These are phyloP conservation scores for Eleutherodactylus coqui DNA, from an alignment of 2,797 vertebrate genomes.

Conservation along the genomic window DNA sequence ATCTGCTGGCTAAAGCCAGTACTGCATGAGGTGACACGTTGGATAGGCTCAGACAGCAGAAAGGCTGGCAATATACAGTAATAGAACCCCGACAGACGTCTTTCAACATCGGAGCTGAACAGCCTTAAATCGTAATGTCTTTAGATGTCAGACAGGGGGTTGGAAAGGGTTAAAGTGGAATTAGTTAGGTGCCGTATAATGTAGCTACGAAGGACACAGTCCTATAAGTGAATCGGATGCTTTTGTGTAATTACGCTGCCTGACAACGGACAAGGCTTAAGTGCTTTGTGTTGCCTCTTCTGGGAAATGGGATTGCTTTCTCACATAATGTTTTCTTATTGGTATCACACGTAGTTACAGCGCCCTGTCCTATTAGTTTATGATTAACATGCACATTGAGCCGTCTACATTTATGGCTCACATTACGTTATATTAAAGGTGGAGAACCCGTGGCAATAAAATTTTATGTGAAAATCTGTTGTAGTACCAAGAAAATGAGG, in stretches of 20 bases:
- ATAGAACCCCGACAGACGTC: too few relatives aligned
- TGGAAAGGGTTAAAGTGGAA: too few relatives aligned
- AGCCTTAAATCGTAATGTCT: too few relatives aligned
- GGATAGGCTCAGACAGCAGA: too few relatives aligned
- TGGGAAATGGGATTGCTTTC: background rate
- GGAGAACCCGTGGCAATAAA: background rate
- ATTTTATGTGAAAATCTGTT: too few relatives aligned
- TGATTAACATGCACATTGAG: background rate
- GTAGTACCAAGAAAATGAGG: background rate
- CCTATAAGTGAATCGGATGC: background rate
- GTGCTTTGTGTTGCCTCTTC: background rate
- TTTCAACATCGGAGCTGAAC: too few relatives aligned
- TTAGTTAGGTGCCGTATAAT: background rate
- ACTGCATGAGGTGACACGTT: too few relatives aligned
- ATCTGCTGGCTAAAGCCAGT: too few relatives aligned
- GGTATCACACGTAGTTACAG: background rate
- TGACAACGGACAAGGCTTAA: background rate
- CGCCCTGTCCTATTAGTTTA: background rate
- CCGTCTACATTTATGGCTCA: background rate
- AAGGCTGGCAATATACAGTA: too few relatives aligned
- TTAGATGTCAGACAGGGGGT: too few relatives aligned
- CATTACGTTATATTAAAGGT: background rate
- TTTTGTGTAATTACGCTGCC: background rate
- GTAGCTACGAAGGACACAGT: background rate
- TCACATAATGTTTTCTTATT: background rate